Conservation (phyloP, 1,140 invertebrate genomes). For the Halesus radiatus region DNA sequence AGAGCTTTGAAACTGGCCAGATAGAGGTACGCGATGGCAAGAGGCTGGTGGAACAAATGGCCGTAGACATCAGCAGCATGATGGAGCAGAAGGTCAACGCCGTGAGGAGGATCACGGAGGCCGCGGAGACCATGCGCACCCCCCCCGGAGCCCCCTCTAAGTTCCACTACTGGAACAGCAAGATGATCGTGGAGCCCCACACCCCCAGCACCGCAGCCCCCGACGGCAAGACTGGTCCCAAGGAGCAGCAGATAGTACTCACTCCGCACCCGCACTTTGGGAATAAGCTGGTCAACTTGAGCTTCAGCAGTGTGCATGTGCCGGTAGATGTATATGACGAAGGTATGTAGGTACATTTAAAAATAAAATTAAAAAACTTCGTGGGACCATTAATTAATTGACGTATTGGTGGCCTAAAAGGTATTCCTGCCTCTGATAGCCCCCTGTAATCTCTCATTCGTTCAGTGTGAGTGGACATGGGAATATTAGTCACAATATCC, state of each 20-base stretch:
- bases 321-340: conserved; percentile 95
- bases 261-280: conserved; percentile 83
- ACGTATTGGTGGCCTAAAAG: too few species aligned
- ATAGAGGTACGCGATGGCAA: conserved; percentile 79
- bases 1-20: conserved; percentile 82
- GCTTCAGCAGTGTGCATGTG: conserved; percentile 92
- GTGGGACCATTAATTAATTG: too few species aligned
- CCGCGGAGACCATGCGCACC: conserved; percentile 81
- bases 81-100: conserved; percentile 88
- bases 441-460: too few species aligned
- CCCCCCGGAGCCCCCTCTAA: conserved; percentile 73
- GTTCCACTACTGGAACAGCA: conserved; percentile 82
- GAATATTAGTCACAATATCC: too few species aligned
- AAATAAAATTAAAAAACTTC: too few species aligned
- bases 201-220: conserved; percentile 68
- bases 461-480: too few species aligned
- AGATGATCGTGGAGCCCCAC: conserved; percentile 73
- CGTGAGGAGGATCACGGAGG: conserved; percentile 86
- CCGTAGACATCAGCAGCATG: conserved; percentile 84
- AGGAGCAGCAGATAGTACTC: conserved; percentile 71
- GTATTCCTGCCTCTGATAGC: too few species aligned
- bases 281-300: conserved; percentile 85
- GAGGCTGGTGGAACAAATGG: conserved; percentile 81
- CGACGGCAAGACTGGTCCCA: conserved; percentile 69
- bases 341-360: conserved; percentile 72